phyloP scores from a whole-genome alignment of 2,888 invertebrate genomes.

The Phyllotreta striolata region DNA sequence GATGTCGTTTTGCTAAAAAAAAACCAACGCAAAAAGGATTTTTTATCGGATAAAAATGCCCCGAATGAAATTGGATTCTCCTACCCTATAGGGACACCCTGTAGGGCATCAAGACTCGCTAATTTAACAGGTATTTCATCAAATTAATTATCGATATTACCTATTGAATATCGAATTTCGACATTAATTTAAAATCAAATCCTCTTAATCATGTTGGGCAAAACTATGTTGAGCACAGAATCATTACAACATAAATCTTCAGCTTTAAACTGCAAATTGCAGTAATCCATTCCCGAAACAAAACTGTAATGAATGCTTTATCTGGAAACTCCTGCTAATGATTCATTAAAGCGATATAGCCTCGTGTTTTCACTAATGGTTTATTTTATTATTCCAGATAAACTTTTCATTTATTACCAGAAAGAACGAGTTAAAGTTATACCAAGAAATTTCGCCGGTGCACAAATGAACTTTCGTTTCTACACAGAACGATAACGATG shows the following conservation, averaged over 20 bases:
- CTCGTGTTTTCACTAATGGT: constrained; percentile 20
- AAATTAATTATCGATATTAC: not conserved
- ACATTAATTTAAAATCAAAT: constrained; percentile 15
- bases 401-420: constrained; percentile 17
- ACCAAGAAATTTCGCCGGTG: constrained; percentile 11
- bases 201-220: constrained; percentile 16
- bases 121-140: not conserved
- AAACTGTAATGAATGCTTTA: constrained; percentile 26
- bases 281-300: constrained; percentile 26
- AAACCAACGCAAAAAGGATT: too few species aligned
- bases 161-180: not conserved
- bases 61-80: too few species aligned
- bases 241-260: constrained; percentile 21
- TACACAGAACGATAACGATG: not conserved
- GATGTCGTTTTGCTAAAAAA: too few species aligned
- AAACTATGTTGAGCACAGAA: constrained; percentile 20
- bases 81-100: too few species aligned
- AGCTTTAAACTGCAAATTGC: constrained; percentile 21
- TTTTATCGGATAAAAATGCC: too few species aligned
- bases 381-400: constrained; percentile 22
- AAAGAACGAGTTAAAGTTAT: constrained; percentile 24
- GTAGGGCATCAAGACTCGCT: too few species aligned
- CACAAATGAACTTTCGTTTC: constrained; percentile 14
- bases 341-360: constrained; percentile 23
- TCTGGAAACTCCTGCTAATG: constrained; percentile 23